Conservation (phyloP, 1,140 invertebrate species). For the Orius insidiosus region DNA sequence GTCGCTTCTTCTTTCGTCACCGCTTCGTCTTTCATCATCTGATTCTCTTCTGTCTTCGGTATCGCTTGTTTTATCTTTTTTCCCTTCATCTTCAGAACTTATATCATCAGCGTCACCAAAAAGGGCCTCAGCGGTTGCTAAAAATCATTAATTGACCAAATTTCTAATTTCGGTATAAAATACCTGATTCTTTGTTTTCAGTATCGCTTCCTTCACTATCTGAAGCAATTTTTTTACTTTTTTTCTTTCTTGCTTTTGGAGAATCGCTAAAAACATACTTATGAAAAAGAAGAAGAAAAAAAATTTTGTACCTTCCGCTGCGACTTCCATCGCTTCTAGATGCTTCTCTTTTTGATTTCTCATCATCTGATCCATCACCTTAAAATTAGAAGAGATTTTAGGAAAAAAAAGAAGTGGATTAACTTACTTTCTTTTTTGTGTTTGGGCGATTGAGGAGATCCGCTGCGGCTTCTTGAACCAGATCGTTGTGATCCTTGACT, state of each 20-base stretch:
- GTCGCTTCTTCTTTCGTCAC: constrained; percentile 13
- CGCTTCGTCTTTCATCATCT: constrained; percentile 12
- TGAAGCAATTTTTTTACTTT: constrained; percentile 29
- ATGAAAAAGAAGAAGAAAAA: constrained; percentile 3
- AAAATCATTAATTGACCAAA: constrained; percentile 16
- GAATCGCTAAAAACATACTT: constrained; percentile 19
- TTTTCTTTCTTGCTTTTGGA: constrained; percentile 26
- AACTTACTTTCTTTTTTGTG: constrained; percentile 7
- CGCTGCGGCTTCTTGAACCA: neutral
- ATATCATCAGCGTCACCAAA: constrained; percentile 91
- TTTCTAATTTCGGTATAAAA: constrained; percentile 2
- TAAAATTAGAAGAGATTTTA: neutral
- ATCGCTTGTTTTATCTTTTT: constrained; percentile 27
- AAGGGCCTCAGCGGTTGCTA: constrained; percentile 57
- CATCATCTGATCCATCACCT: constrained; percentile 27
- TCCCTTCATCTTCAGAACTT: constrained; percentile 57
- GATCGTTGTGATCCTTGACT: neutral
- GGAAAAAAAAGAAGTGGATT: neutral
- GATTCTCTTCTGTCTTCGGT: constrained; percentile 31
- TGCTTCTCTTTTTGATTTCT: constrained; percentile 34
- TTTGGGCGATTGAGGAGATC: neutral
- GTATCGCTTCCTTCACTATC: constrained; percentile 32
- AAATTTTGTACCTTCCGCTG: constrained; percentile 19
- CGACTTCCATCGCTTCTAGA: constrained; percentile 13
- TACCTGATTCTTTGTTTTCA: constrained; percentile 17